Evolutionary conservation across 2,797 vertebrate genomes (phyloP).

Genomic region (Pelobates cultripes): DNA sequence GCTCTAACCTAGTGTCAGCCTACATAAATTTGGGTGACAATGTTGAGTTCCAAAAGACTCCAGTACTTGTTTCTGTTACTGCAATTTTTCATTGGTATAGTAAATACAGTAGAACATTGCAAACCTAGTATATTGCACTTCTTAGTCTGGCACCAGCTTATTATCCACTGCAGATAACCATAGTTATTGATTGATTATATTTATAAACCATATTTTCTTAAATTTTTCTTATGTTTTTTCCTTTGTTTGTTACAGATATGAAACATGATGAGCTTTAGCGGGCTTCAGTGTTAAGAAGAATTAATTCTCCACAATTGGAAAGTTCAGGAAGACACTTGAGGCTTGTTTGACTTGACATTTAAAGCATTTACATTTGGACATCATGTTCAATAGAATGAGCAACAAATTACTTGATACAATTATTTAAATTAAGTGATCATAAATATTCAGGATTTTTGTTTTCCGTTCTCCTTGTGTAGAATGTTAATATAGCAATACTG

Average conservation of each 20-base stretch:
- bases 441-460: neutral
- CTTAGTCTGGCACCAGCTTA: too few species aligned
- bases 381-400: neutral
- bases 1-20: too few species aligned
- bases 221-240: constrained; percentile 10
- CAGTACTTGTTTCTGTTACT: too few species aligned
- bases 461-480: neutral
- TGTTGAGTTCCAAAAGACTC: too few species aligned
- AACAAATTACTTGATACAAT: neutral
- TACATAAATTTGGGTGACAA: too few species aligned
- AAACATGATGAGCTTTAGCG: constrained; percentile 90
- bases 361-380: neutral
- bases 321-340: neutral
- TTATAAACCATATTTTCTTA: too few species aligned
- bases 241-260: constrained; percentile 65
- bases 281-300: neutral
- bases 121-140: too few species aligned
- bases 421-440: neutral
- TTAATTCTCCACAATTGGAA: neutral
- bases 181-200: too few species aligned
- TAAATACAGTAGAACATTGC: too few species aligned
- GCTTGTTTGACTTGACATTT: neutral
- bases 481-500: neutral
- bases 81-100: too few species aligned
- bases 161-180: too few species aligned